Conservation (phyloP, 2,888 invertebrate species). For the Limnephilus rhombicus region DNA sequence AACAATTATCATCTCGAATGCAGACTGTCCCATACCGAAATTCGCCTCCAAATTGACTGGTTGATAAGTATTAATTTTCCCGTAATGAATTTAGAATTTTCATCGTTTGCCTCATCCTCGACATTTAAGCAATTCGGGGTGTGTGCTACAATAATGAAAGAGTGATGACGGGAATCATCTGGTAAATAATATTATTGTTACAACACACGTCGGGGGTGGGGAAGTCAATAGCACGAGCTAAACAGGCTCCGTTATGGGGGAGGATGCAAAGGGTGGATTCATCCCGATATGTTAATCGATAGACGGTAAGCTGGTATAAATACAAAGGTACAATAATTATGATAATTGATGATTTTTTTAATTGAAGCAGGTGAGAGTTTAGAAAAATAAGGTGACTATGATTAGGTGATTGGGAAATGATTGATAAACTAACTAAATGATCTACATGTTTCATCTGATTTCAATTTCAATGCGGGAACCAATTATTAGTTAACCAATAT, state of each 20-base stretch:
- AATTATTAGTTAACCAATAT: too few relatives aligned
- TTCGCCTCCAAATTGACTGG: too few relatives aligned
- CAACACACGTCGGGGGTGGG: background rate
- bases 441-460: background rate
- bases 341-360: background rate
- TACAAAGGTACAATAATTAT: background rate
- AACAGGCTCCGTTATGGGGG: background rate
- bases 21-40: too few relatives aligned
- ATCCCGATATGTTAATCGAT: background rate
- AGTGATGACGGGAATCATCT: conserved; percentile 10
- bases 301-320: background rate
- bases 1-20: too few relatives aligned
- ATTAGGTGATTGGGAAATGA: background rate
- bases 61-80: background rate
- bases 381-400: background rate
- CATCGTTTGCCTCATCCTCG: background rate
- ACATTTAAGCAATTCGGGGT: background rate
- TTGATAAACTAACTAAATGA: background rate
- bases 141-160: background rate
- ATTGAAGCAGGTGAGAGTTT: background rate
- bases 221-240: conserved; percentile 10
- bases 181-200: conserved; percentile 3
- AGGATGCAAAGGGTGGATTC: background rate
- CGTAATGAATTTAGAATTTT: background rate
- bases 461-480: too few relatives aligned